A percentile compares a stretch with the other conserved stretches of the same genome.
phyloP scores from a whole-genome alignment of 2,113 vertebrate genomes.

The Vulpes lagopus region DNA sequence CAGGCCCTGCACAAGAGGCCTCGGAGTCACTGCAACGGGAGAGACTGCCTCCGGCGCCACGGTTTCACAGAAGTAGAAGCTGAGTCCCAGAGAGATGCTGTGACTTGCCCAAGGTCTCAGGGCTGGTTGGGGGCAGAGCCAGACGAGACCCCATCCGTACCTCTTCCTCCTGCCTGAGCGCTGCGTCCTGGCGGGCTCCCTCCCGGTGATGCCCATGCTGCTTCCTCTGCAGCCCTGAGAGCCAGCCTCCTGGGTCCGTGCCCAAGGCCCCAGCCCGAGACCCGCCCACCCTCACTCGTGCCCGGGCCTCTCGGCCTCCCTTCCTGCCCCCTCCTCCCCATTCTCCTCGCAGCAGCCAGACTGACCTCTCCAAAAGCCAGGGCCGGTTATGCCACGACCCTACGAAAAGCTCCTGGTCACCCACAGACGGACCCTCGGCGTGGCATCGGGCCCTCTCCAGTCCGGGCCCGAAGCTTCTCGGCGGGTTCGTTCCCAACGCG shows the following conservation, averaged over 20 bases:
- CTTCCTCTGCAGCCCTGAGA: not conserved
- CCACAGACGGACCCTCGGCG: not conserved
- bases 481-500: not conserved
- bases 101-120: not conserved
- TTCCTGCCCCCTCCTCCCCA: not conserved
- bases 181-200: not conserved
- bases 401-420: not conserved
- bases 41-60: not conserved
- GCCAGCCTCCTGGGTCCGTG: fast-evolving
- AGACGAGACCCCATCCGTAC: not conserved
- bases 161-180: not conserved
- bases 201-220: not conserved
- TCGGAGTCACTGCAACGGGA: not conserved
- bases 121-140: not conserved
- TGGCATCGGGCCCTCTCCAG: not conserved
- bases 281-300: not conserved
- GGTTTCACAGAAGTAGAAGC: not conserved
- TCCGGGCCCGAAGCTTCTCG: not conserved
- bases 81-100: not conserved
- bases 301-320: not conserved
- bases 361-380: not conserved
- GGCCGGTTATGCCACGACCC: not conserved
- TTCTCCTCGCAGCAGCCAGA: not conserved
- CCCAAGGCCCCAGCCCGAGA: not conserved
- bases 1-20: not conserved